Conservation (phyloP, 2,113 vertebrate genomes). For the Alouatta palliata region DNA sequence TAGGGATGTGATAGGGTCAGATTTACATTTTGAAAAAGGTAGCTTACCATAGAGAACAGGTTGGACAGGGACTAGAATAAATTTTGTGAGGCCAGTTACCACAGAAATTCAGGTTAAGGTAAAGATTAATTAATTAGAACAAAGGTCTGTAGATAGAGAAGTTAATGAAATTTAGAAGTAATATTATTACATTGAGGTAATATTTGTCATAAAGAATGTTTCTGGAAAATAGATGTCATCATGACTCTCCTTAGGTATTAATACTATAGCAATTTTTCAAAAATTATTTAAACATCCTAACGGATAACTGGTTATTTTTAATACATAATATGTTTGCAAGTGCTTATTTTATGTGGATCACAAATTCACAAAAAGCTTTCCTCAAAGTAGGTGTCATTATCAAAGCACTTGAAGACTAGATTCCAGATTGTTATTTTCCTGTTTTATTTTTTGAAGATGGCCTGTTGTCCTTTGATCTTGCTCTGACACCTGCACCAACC, state of each 20-base stretch:
- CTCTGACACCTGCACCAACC: constrained; percentile 55
- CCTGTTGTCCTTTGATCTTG: constrained; percentile 58
- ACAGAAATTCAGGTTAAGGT: background rate
- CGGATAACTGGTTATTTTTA: background rate
- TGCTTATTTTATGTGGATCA: background rate
- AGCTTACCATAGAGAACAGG: background rate
- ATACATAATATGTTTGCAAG: background rate
- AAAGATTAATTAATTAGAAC: background rate
- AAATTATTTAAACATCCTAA: background rate
- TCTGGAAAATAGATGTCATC: background rate
- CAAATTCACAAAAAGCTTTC: background rate
- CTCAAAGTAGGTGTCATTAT: background rate
- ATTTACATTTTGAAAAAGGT: background rate
- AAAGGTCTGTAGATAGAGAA: background rate
- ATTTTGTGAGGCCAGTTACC: background rate
- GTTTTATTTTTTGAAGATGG: constrained; percentile 28
- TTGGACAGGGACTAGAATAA: background rate
- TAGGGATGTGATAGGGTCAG: background rate
- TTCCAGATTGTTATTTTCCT: background rate
- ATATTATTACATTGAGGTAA: background rate
- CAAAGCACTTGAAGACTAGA: constrained; percentile 4
- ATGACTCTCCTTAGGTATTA: background rate
- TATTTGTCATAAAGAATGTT: background rate
- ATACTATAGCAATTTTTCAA: background rate
- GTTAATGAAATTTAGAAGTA: background rate